These are phyloP conservation scores for Caenorhabditis zanzibari DNA, from an alignment of 2,888 invertebrate species.

Conservation along the genomic window DNA sequence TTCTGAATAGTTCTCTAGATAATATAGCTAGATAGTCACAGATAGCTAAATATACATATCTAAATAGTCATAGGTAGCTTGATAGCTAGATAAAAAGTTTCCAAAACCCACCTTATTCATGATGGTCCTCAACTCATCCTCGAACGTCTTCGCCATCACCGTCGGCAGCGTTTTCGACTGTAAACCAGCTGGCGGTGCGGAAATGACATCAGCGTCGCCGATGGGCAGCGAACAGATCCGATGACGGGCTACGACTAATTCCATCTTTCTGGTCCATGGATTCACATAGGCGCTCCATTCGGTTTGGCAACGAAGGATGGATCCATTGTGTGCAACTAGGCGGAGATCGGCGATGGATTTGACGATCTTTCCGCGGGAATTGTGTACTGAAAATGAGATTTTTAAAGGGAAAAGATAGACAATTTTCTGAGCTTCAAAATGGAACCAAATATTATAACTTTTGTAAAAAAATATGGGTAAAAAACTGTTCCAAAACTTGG, in stretches of 20 bases:
- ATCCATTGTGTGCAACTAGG: slow-evolving; percentile 80
- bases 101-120: slow-evolving; percentile 69
- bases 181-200: slow-evolving; percentile 51
- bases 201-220: slow-evolving; percentile 74
- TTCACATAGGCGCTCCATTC: slow-evolving; percentile 92
- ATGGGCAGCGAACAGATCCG: slow-evolving; percentile 72
- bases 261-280: slow-evolving; percentile 93
- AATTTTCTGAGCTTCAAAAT: background rate
- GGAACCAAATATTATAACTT: background rate
- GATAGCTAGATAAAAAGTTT: too few relatives aligned
- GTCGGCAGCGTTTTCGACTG: slow-evolving; percentile 67
- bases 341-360: slow-evolving; percentile 77
- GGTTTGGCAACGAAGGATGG: slow-evolving; percentile 89
- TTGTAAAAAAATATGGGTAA: too few relatives aligned
- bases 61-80: too few relatives aligned
- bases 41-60: too few relatives aligned
- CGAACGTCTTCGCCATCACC: slow-evolving; percentile 73
- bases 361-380: slow-evolving; percentile 73
- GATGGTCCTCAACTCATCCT: slow-evolving; percentile 74
- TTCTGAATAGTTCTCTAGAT: too few relatives aligned
- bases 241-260: slow-evolving; percentile 91
- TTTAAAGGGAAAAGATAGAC: background rate
- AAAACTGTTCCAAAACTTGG: too few relatives aligned
- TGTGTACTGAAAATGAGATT: slow-evolving; percentile 72
- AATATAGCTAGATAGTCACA: too few relatives aligned